Evolutionary conservation across 2,888 invertebrate species (phyloP).

Genomic region (Sarcophaga carnaria): DNA sequence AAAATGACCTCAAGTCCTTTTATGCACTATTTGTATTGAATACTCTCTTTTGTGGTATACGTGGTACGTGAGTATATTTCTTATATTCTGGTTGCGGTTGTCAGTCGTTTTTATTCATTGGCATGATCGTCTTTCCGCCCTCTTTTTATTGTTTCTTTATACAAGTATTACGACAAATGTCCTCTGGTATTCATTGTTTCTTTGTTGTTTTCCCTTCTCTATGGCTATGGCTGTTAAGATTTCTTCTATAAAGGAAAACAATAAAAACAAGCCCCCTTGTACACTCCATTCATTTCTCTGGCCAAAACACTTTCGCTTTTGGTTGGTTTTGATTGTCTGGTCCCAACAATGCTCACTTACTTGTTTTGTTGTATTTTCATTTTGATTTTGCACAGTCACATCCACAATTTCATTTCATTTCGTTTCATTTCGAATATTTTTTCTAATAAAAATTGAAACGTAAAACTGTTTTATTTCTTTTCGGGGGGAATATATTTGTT

Average conservation of each 20-base stretch:
- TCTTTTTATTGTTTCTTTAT: constrained; percentile 41
- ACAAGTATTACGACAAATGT: constrained; percentile 54
- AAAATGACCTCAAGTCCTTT: constrained; percentile 73
- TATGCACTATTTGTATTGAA: constrained; percentile 65
- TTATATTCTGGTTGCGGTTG: constrained; percentile 67
- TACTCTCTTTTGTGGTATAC: constrained; percentile 33
- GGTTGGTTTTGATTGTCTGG: constrained; percentile 51
- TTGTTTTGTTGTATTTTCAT: not conserved
- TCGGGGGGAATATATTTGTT: constrained; percentile 30
- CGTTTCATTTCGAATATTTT: not conserved
- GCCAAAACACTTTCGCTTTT: constrained; percentile 70
- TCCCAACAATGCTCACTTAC: not conserved
- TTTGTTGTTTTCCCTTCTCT: not conserved
- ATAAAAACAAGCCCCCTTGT: constrained; percentile 1
- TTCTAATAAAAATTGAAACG: no score
- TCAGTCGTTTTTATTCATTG: constrained; percentile 56
- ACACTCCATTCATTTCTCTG: constrained; percentile 34
- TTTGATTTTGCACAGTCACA: not conserved
- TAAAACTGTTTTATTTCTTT: constrained; percentile 8
- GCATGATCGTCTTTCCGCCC: constrained; percentile 57
- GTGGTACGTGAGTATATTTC: no score
- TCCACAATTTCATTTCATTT: not conserved
- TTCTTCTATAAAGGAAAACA: not conserved
- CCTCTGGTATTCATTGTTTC: constrained; percentile 63
- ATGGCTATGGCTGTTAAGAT: constrained; percentile 37